Conservation (phyloP, 2,888 invertebrate species). For the Calameuta idolon region DNA sequence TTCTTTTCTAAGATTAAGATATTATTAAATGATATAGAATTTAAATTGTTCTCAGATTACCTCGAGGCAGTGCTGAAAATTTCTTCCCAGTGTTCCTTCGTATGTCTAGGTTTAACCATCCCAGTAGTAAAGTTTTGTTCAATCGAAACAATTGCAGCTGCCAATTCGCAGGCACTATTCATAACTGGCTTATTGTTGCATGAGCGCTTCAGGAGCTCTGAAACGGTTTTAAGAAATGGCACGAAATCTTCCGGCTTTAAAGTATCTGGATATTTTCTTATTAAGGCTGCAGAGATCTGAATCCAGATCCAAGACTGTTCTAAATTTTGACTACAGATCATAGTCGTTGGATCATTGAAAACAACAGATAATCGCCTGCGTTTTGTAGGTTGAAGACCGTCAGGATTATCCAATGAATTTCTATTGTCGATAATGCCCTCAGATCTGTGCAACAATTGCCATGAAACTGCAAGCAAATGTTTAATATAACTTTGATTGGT, state of each 20-base stretch:
- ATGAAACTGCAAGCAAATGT: slow-evolving; percentile 58
- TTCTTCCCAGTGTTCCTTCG: slow-evolving; percentile 57
- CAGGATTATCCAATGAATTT: background rate
- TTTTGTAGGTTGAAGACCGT: slow-evolving; percentile 41
- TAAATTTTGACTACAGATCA: slow-evolving; percentile 54
- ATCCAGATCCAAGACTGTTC: slow-evolving; percentile 66
- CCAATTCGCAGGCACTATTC: slow-evolving; percentile 61
- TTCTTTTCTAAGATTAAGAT: slow-evolving; percentile 7
- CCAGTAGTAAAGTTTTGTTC: slow-evolving; percentile 41
- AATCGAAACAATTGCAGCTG: slow-evolving; percentile 53
- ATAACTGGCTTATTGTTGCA: slow-evolving; percentile 57
- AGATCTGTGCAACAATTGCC: slow-evolving; percentile 54
- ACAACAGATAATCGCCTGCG: slow-evolving; percentile 48
- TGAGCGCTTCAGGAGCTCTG: slow-evolving; percentile 50
- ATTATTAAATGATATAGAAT: background rate
- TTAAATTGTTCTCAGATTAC: slow-evolving; percentile 41
- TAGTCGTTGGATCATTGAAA: slow-evolving; percentile 44
- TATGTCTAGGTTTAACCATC: slow-evolving; percentile 32
- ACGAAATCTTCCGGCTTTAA: slow-evolving; percentile 60
- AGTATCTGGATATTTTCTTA: slow-evolving; percentile 64
- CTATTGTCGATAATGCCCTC: slow-evolving; percentile 20
- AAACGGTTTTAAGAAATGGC: slow-evolving; percentile 62
- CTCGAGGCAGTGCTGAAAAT: slow-evolving; percentile 65
- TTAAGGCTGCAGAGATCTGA: slow-evolving; percentile 59
- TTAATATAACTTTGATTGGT: slow-evolving; percentile 37